A percentile compares a stretch with the other conserved stretches of the same genome.
These are phyloP conservation scores for Anseranas semipalmata DNA, from an alignment of 2,113 vertebrate species.

Conservation along the genomic window DNA sequence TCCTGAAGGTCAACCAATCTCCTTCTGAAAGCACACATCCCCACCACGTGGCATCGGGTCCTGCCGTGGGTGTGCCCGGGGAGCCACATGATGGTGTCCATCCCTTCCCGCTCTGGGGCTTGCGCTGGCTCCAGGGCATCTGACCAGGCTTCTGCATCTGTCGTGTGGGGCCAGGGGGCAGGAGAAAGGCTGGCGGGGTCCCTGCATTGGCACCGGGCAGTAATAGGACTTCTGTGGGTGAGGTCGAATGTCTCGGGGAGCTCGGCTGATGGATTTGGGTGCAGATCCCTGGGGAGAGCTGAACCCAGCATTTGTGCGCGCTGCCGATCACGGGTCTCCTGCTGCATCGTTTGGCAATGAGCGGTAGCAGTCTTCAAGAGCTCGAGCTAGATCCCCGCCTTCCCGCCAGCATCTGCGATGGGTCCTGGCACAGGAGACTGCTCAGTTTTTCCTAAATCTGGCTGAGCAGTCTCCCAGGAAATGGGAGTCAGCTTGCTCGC, in stretches of 20 bases:
- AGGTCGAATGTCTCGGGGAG: neutral
- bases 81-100: fast-evolving
- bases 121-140: neutral
- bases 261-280: fast-evolving
- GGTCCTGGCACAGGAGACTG: slow-evolving; percentile 57
- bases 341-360: neutral
- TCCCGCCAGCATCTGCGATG: slow-evolving; percentile 36
- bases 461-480: neutral
- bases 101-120: neutral
- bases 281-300: neutral
- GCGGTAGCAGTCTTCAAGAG: neutral
- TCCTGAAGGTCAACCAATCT: neutral
- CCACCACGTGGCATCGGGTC: neutral
- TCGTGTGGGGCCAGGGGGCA: fast-evolving
- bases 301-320: neutral
- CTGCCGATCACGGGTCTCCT: neutral
- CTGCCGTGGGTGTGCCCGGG: fast-evolving
- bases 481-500: slow-evolving; percentile 1
- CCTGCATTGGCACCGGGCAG: fast-evolving
- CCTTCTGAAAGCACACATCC: neutral
- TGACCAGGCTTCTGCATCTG: neutral
- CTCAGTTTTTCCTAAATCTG: slow-evolving; percentile 55
- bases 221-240: neutral
- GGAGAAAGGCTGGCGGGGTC: neutral
- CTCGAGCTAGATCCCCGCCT: neutral